A percentile compares a stretch with the other conserved stretches of the same genome.
phyloP scores from a whole-genome alignment of 2,888 invertebrate species.

The Chouioia cunea region DNA sequence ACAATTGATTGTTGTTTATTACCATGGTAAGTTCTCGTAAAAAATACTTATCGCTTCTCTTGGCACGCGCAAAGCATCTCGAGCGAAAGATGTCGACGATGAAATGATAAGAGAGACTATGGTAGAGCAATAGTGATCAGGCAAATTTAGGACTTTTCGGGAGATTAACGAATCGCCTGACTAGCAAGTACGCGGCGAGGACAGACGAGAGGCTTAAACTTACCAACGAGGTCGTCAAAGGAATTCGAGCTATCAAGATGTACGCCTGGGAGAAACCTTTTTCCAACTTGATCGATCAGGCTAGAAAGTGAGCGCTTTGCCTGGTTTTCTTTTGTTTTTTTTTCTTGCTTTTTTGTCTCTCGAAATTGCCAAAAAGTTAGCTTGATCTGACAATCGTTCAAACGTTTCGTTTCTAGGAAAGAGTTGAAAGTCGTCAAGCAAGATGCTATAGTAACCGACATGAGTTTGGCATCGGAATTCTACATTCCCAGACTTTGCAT shows the following conservation, averaged over 20 bases:
- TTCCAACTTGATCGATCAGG: constrained; percentile 72
- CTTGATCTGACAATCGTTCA: not conserved
- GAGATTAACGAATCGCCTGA: constrained; percentile 67
- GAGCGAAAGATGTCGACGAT: too few relatives aligned
- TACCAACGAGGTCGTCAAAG: constrained; percentile 91
- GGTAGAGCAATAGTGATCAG: constrained; percentile 44
- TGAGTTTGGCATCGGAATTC: constrained; percentile 74
- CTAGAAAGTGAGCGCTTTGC: constrained; percentile 68
- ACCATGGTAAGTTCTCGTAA: too few relatives aligned
- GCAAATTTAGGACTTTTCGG: constrained; percentile 55
- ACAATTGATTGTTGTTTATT: too few relatives aligned
- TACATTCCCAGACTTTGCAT: constrained; percentile 79
- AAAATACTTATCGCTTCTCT: too few relatives aligned
- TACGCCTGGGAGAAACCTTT: constrained; percentile 89
- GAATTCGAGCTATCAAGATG: constrained; percentile 90
- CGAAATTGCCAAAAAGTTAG: not conserved
- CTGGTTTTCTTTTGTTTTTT: not conserved
- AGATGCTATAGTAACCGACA: constrained; percentile 72
- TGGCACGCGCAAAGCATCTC: too few relatives aligned
- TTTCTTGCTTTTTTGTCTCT: not conserved
- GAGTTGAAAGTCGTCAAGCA: constrained; percentile 69
- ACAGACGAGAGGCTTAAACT: constrained; percentile 88
- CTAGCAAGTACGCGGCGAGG: constrained; percentile 79
- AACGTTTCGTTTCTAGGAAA: constrained; percentile 60
- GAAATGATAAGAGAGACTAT: too few relatives aligned